phyloP scores from a whole-genome alignment of 2,797 vertebrate species.

The Crocidura indochinensis region DNA sequence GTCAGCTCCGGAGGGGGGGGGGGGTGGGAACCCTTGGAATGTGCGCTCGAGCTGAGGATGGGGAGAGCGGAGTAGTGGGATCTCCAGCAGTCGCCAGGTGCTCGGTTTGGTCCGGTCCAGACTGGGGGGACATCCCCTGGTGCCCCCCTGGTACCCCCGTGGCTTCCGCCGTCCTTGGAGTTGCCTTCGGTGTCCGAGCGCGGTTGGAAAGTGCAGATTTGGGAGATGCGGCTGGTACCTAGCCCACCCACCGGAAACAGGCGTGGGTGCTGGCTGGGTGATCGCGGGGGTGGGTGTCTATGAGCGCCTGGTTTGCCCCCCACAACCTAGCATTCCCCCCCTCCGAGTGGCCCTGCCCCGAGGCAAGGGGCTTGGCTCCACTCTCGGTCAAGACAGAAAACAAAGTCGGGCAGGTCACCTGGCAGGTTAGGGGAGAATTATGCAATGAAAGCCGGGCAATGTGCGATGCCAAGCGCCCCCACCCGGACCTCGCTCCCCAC shows the following conservation, averaged over 20 bases:
- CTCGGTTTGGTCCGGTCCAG: fast-evolving
- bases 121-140: slow-evolving; percentile 48
- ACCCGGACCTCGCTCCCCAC: fast-evolving
- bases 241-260: not conserved
- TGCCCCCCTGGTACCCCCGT: not conserved
- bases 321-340: not conserved
- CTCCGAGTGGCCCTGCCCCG: too few species aligned
- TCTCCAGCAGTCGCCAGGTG: not conserved
- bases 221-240: not conserved
- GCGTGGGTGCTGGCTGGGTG: slow-evolving; percentile 21
- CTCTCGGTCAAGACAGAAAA: slow-evolving; percentile 69
- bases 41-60: fast-evolving
- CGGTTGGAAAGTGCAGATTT: slow-evolving; percentile 7
- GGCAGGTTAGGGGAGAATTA: slow-evolving; percentile 80
- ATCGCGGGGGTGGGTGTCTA: not conserved
- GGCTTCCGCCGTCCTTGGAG: not conserved
- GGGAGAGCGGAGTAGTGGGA: not conserved
- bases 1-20: not conserved
- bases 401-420: slow-evolving; percentile 85
- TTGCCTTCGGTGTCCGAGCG: not conserved
- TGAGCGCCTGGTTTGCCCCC: not conserved
- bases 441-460: slow-evolving; percentile 70
- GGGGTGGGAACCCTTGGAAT: not conserved
- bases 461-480: not conserved
- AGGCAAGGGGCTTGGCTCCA: too few species aligned